These are phyloP conservation scores for Dolichallabes microphthalmus DNA, from an alignment of 2,113 vertebrate genomes.

Conservation along the genomic window DNA sequence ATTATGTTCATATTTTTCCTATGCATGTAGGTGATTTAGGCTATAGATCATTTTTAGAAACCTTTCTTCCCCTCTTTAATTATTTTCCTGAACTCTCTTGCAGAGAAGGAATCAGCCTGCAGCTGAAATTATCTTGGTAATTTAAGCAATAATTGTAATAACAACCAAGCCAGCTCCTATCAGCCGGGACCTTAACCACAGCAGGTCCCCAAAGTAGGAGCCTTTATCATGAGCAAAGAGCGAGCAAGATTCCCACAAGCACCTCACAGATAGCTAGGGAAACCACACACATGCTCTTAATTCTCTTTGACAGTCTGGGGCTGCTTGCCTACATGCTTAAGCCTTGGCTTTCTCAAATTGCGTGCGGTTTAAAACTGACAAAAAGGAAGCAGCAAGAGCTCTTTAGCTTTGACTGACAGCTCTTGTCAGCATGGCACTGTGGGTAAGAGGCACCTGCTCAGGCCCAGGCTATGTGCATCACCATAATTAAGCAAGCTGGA, in stretches of 20 bases:
- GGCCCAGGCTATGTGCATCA: conserved; percentile 64
- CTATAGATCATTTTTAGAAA: conserved; percentile 1
- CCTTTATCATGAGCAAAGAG: conserved; percentile 60
- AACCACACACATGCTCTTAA: conserved; percentile 58
- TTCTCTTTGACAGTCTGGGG: conserved; percentile 66
- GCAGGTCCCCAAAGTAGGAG: conserved; percentile 57
- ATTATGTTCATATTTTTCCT: conserved; percentile 32
- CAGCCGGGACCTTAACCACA: conserved; percentile 49
- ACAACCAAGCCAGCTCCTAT: conserved; percentile 43
- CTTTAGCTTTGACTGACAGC: conserved; percentile 73
- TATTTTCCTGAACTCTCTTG: conserved; percentile 23
- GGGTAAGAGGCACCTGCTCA: conserved; percentile 72
- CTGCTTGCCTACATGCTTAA: conserved; percentile 72
- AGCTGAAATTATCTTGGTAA: conserved; percentile 48
- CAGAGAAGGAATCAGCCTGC: conserved; percentile 18
- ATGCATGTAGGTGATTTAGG: conserved; percentile 19
- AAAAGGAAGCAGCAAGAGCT: conserved; percentile 69
- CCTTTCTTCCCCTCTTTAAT: not conserved
- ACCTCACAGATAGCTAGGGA: conserved; percentile 54
- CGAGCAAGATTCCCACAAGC: conserved; percentile 49
- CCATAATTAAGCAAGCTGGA: conserved; percentile 69
- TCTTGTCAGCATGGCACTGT: conserved; percentile 68
- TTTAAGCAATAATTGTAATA: conserved; percentile 50
- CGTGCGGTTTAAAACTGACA: conserved; percentile 72
- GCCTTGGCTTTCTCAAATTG: conserved; percentile 69